Evolutionary conservation across 35 echinoderm and acorn worm genomes (phyloP).

Genomic region (Chiridota heheva): DNA sequence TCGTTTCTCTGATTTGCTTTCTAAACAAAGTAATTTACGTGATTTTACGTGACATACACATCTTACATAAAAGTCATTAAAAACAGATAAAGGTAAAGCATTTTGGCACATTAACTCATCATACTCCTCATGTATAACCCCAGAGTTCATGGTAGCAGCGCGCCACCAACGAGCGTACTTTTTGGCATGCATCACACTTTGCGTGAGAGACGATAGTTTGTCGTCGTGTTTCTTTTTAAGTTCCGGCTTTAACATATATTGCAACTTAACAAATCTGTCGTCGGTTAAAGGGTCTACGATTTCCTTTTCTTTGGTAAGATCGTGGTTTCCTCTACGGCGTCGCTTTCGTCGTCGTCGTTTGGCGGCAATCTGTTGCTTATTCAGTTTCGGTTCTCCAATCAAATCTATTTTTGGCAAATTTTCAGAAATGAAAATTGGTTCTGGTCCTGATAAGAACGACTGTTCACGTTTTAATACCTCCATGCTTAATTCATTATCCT

Average conservation of each 20-base stretch:
- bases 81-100: too few relatives aligned
- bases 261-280: constrained; percentile 16
- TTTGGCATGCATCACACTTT: neutral
- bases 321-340: neutral
- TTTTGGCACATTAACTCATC: too few relatives aligned
- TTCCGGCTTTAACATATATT: constrained; percentile 24
- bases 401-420: constrained; percentile 38
- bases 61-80: too few relatives aligned
- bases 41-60: too few relatives aligned
- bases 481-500: neutral
- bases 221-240: constrained; percentile 22
- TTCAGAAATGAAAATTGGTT: constrained; percentile 25
- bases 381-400: neutral
- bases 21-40: too few relatives aligned
- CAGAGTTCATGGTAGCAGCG: constrained; percentile 5
- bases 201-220: neutral
- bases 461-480: constrained; percentile 21
- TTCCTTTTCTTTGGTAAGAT: constrained; percentile 17
- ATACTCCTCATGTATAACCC: too few relatives aligned
- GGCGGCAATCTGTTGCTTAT: neutral
- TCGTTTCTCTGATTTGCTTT: too few relatives aligned
- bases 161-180: constrained; percentile 30
- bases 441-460: constrained; percentile 18
- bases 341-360: neutral
- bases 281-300: constrained; percentile 18